Evolutionary conservation across 2,797 vertebrate genomes (phyloP).

Genomic region (Phrynocephalus forsythii): DNA sequence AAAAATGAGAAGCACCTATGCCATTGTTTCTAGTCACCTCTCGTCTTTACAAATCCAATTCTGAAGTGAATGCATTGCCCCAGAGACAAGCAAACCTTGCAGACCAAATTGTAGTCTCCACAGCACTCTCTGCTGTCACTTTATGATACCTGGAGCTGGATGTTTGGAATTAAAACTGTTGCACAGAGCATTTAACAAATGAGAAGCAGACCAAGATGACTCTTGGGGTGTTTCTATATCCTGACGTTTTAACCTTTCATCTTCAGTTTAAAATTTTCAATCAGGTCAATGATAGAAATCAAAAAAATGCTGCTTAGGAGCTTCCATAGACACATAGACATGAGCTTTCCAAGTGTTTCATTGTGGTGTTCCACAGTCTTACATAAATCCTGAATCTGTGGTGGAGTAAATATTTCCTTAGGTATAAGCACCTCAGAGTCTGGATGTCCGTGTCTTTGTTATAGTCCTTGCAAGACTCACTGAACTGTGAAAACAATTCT

Average conservation of each 20-base stretch:
- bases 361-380: not conserved
- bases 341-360: not conserved
- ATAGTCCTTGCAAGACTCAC: not conserved
- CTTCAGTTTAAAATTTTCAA: not conserved
- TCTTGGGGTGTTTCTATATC: not conserved
- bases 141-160: not conserved
- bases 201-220: conserved; percentile 19
- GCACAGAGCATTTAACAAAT: conserved; percentile 34
- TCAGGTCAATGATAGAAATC: not conserved
- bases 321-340: not conserved
- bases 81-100: not conserved
- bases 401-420: not conserved
- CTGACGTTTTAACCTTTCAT: conserved; percentile 12
- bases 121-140: not conserved
- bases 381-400: not conserved
- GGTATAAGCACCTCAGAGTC: not conserved
- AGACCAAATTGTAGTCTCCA: conserved; percentile 13
- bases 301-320: not conserved
- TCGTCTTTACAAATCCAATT: not conserved
- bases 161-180: conserved; percentile 24
- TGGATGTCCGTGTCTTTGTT: not conserved
- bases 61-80: not conserved
- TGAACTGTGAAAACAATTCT: not conserved
- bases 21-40: not conserved
- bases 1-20: not conserved